phyloP scores from a whole-genome alignment of 2,888 invertebrate species.

The Pammene fasciana region DNA sequence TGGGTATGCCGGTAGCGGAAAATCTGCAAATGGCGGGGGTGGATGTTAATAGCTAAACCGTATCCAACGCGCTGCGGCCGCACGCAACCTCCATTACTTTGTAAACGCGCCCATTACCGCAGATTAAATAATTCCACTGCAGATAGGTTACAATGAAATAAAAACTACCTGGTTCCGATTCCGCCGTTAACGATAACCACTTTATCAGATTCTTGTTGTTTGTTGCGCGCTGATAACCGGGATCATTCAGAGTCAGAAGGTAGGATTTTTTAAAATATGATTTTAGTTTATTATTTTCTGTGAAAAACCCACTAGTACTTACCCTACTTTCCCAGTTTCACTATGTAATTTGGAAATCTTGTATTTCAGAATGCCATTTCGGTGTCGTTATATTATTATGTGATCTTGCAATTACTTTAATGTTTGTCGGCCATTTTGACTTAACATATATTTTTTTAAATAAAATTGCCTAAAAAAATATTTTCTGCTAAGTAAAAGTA shows the following conservation, averaged over 20 bases:
- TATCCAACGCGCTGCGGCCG: conserved; percentile 24
- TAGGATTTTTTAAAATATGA: no score
- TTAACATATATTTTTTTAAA: background rate
- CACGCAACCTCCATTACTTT: conserved; percentile 40
- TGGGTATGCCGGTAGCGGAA: background rate
- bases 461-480: background rate
- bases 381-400: background rate
- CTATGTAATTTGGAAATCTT: no score
- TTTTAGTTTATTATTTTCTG: no score
- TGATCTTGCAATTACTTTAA: conserved; percentile 23
- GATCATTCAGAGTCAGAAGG: no score
- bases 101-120: conserved; percentile 43
- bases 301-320: no score
- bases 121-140: conserved; percentile 12
- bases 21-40: background rate
- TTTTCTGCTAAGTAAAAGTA: background rate
- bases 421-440: conserved; percentile 26
- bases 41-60: conserved; percentile 5
- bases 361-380: background rate
- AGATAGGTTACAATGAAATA: background rate
- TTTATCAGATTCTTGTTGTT: no score
- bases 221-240: no score
- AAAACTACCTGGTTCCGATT: background rate
- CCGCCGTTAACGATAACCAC: no score
- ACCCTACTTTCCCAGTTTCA: no score